Conservation (phyloP, 2,113 vertebrate species). For the human (Homo sapiens) region GRCh38 chr7:45732001-45732500, state of each 20-base stretch:
- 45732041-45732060: not conserved
- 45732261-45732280: not conserved
- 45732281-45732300: not conserved
- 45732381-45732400: not conserved
- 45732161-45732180: not conserved
- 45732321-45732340: not conserved
- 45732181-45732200: not conserved
- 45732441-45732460: not conserved
- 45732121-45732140: not conserved
- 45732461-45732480: too few species aligned
- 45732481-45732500: too few species aligned
- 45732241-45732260: not conserved
- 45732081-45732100: conserved; percentile 2
- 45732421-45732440: not conserved
- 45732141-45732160: not conserved
- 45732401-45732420: not conserved
- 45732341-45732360: not conserved
- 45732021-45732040: conserved; percentile 32
- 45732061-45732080: not conserved
- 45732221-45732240: not conserved
- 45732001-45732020: not conserved
- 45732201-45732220: not conserved
- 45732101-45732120: not conserved
- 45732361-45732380: not conserved
- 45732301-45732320: not conserved